These are phyloP conservation scores for Habropoda laboriosa DNA, from an alignment of 1,140 invertebrate genomes.

Conservation along the genomic window DNA sequence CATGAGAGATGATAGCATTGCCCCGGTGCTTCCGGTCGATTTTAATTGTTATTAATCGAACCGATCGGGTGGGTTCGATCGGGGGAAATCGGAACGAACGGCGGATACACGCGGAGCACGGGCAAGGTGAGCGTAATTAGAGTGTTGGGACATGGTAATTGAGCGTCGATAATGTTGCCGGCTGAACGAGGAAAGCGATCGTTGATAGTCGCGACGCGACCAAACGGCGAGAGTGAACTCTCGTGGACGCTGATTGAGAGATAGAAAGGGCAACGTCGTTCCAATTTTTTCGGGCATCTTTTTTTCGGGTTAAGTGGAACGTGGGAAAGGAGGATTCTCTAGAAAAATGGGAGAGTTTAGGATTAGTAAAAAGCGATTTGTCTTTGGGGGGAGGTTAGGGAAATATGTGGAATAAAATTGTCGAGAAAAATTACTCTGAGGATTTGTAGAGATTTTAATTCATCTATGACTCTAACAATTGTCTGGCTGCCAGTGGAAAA, in stretches of 20 bases:
- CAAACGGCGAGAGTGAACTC: conserved; percentile 24
- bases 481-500: no score
- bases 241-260: conserved; percentile 19
- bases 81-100: conserved; percentile 38
- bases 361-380: not conserved
- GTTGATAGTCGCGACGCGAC: conserved; percentile 20
- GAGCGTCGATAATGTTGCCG: conserved; percentile 33
- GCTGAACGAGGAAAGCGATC: conserved; percentile 38
- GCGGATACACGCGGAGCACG: conserved; percentile 31
- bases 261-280: conserved; percentile 35
- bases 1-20: not conserved
- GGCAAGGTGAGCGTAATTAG: conserved; percentile 59
- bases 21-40: conserved; percentile 13
- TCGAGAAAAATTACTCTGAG: no score
- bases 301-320: conserved; percentile 17
- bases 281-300: conserved; percentile 6
- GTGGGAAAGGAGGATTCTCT: conserved; percentile 31
- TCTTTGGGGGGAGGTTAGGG: no score
- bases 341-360: not conserved
- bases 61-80: conserved; percentile 30
- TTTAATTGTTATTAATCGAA: conserved; percentile 54
- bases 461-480: no score
- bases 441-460: no score
- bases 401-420: no score
- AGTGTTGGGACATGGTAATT: conserved; percentile 48